phyloP scores from a whole-genome alignment of 2,113 vertebrate genomes.

The Sigmodon hispidus region DNA sequence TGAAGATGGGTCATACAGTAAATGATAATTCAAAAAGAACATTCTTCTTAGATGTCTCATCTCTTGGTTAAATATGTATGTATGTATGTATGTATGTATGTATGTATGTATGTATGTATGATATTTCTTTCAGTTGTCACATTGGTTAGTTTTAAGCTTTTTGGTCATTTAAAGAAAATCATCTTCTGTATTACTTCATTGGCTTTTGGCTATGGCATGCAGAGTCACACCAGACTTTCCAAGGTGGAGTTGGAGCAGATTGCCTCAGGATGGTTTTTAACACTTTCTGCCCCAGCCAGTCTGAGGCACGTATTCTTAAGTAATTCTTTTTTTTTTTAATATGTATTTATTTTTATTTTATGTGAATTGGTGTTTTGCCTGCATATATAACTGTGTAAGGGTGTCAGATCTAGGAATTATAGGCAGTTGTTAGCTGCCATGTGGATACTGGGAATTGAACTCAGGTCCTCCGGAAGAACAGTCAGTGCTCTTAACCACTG shows the following conservation, averaged over 20 bases:
- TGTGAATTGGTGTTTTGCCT: too few relatives aligned
- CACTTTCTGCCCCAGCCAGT: neutral
- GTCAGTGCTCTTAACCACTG: too few relatives aligned
- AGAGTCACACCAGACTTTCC: neutral
- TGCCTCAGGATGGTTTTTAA: neutral
- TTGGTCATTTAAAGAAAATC: constrained; percentile 10
- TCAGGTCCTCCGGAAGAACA: too few relatives aligned
- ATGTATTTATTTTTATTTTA: too few relatives aligned
- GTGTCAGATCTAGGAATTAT: too few relatives aligned
- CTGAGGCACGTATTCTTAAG: neutral
- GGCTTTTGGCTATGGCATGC: neutral
- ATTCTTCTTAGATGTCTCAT: neutral
- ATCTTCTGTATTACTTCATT: neutral
- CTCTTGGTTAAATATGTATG: constrained; percentile 17
- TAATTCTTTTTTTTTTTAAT: too few relatives aligned
- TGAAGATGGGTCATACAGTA: neutral
- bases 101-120: too few relatives aligned
- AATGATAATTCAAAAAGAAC: neutral
- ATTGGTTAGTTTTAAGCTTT: neutral
- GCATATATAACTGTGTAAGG: too few relatives aligned
- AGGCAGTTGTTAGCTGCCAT: too few relatives aligned
- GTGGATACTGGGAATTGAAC: too few relatives aligned
- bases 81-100: too few relatives aligned
- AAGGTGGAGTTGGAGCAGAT: neutral
- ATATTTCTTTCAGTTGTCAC: neutral